Conservation (phyloP, 2,888 invertebrate species). For the Pterostichus niger region DNA sequence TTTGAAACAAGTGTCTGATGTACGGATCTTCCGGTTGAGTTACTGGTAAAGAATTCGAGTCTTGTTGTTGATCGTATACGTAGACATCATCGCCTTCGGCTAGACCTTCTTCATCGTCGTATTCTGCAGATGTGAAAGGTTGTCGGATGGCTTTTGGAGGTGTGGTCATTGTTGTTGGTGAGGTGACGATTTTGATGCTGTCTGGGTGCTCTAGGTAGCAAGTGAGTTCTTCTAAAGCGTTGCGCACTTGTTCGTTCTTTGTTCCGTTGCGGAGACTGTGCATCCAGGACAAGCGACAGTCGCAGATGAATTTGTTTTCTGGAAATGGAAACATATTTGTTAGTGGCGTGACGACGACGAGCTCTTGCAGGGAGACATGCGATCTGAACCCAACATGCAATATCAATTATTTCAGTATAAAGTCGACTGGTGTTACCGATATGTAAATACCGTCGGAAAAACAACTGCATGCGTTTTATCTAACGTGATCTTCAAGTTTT, state of each 20-base stretch:
- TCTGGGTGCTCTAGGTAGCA: slow-evolving; percentile 82
- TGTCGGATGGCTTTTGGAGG: slow-evolving; percentile 57
- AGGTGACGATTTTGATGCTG: slow-evolving; percentile 62
- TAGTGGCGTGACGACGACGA: slow-evolving; percentile 25
- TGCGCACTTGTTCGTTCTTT: slow-evolving; percentile 84
- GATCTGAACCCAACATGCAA: slow-evolving; percentile 4
- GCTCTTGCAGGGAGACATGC: slow-evolving; percentile 8
- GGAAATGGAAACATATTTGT: slow-evolving; percentile 73
- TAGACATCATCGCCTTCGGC: slow-evolving; percentile 69
- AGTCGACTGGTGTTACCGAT: slow-evolving; percentile 4
- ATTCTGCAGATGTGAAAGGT: slow-evolving; percentile 62
- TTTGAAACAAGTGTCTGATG: slow-evolving; percentile 72
- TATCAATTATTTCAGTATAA: slow-evolving; percentile 44
- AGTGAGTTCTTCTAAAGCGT: slow-evolving; percentile 85
- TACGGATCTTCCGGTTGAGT: slow-evolving; percentile 70
- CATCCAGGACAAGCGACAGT: slow-evolving; percentile 91
- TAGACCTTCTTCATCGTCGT: slow-evolving; percentile 69
- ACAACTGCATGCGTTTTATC: not conserved
- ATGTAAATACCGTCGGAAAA: slow-evolving; percentile 2
- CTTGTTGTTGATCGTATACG: slow-evolving; percentile 71
- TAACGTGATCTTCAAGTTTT: not conserved
- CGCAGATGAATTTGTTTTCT: slow-evolving; percentile 92
- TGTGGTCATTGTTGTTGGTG: slow-evolving; percentile 65
- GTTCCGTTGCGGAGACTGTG: slow-evolving; percentile 87
- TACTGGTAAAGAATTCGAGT: slow-evolving; percentile 68